Percentiles rank a stretch among this genome's conserved stretches.
phyloP scores from a whole-genome alignment of 2,797 vertebrate genomes.

The Buphagus erythrorhynchus region DNA sequence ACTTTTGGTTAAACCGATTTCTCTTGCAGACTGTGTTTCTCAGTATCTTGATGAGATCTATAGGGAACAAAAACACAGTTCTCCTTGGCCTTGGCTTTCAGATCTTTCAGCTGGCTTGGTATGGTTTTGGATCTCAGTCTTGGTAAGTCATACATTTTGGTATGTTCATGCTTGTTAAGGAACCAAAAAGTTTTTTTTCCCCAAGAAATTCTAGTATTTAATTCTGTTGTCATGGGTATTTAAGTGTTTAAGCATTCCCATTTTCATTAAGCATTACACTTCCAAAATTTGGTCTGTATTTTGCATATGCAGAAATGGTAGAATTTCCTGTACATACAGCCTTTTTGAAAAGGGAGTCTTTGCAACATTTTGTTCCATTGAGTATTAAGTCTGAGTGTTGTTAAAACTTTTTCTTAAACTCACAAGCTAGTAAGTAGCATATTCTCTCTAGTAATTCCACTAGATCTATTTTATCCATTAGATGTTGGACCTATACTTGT shows the following conservation, averaged over 20 bases:
- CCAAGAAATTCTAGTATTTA: neutral
- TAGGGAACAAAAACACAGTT: slow-evolving; percentile 96
- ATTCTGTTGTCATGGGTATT: neutral
- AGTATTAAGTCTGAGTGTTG: neutral
- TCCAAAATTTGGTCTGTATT: neutral
- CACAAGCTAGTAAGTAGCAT: neutral
- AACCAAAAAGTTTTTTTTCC: neutral
- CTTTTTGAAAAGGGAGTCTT: neutral
- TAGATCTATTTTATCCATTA: neutral
- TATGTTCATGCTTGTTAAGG: neutral
- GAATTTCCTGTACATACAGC: neutral
- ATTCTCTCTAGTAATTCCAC: neutral
- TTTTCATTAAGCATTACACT: neutral
- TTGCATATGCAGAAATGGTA: neutral
- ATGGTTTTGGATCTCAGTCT: slow-evolving; percentile 91
- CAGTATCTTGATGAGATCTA: slow-evolving; percentile 89
- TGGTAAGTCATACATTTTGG: slow-evolving; percentile 82
- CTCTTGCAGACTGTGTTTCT: slow-evolving; percentile 89
- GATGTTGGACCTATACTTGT: neutral
- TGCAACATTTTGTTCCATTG: neutral
- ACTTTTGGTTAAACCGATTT: neutral
- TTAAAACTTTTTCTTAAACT: neutral
- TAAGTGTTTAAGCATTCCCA: neutral
- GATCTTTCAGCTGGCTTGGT: slow-evolving; percentile 91
- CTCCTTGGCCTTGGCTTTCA: slow-evolving; percentile 93